Conservation (phyloP, 2,888 invertebrate species). For the Lithophane semibrunnea region DNA sequence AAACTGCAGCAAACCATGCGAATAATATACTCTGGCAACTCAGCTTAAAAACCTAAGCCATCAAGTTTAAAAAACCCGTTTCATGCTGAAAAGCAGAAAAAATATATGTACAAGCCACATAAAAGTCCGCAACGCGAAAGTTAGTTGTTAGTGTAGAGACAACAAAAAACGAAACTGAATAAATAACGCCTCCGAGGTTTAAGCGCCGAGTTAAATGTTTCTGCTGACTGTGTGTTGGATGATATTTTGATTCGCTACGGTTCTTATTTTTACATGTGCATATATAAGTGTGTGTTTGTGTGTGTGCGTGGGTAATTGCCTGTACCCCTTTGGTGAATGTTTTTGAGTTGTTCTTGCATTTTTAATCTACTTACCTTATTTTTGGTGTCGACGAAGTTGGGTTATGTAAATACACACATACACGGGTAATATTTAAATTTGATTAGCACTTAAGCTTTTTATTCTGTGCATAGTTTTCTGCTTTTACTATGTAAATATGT, state of each 20-base stretch:
- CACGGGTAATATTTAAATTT: not conserved
- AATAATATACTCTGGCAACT: conserved; percentile 47
- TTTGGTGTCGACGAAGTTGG: not conserved
- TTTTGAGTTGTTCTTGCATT: conserved; percentile 35
- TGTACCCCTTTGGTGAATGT: conserved; percentile 19
- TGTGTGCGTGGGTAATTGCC: not conserved
- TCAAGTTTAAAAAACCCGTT: conserved; percentile 38
- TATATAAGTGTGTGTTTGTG: not conserved
- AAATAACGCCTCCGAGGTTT: conserved; percentile 59
- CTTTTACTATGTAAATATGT: not conserved
- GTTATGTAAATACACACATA: not conserved
- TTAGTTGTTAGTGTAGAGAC: conserved; percentile 60
- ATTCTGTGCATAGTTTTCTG: not conserved
- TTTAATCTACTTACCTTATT: conserved; percentile 19
- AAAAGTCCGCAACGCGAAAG: conserved; percentile 53
- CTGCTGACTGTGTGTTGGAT: conserved; percentile 40
- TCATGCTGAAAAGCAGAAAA: conserved; percentile 28
- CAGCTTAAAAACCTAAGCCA: conserved; percentile 34
- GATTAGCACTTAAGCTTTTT: not conserved
- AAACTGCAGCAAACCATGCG: conserved; percentile 26
- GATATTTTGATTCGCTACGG: conserved; percentile 36
- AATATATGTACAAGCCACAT: conserved; percentile 47
- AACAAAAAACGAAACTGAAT: conserved; percentile 58
- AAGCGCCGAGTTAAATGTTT: conserved; percentile 55
- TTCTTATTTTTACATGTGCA: not conserved